phyloP scores from a whole-genome alignment of 2,113 vertebrate species.

The Colistium nudipinnis region DNA sequence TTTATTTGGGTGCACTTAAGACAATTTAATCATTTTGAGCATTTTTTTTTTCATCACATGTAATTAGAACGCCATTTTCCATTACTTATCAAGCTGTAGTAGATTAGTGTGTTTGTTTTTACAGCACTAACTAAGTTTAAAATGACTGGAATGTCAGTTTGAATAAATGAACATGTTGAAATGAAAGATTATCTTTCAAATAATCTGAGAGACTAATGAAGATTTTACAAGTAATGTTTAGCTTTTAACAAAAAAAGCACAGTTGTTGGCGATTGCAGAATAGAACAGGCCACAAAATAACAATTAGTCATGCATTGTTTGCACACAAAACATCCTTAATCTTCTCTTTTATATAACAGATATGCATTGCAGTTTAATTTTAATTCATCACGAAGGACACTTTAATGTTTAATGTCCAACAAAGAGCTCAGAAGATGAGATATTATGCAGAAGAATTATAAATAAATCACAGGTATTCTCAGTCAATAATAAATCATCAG shows the following conservation, averaged over 20 bases:
- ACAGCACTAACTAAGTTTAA: background rate
- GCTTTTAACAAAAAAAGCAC: background rate
- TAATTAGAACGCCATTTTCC: conserved; percentile 34
- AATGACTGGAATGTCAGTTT: conserved; percentile 22
- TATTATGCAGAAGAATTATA: conserved; percentile 6
- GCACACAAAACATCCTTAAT: conserved; percentile 2
- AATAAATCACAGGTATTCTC: conserved; percentile 19
- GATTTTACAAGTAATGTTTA: background rate
- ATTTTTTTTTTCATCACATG: conserved; percentile 35
- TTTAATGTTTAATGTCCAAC: background rate
- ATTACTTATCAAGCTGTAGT: conserved; percentile 19
- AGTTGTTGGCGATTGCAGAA: background rate
- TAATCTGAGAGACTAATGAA: background rate
- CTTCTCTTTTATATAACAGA: conserved; percentile 10
- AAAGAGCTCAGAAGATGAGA: background rate
- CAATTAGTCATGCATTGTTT: conserved; percentile 12
- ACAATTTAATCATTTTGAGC: conserved; percentile 15
- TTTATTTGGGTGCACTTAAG: background rate
- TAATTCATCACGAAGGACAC: conserved; percentile 10
- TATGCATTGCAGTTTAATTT: background rate
- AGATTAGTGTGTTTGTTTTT: conserved; percentile 29
- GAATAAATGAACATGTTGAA: background rate
- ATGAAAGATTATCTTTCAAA: conserved; percentile 1
- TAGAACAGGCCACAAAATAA: background rate
- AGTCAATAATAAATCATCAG: conserved; percentile 2